Evolutionary conservation across 2,888 invertebrate species (phyloP).

Genomic region (Entomobrya multifasciata): DNA sequence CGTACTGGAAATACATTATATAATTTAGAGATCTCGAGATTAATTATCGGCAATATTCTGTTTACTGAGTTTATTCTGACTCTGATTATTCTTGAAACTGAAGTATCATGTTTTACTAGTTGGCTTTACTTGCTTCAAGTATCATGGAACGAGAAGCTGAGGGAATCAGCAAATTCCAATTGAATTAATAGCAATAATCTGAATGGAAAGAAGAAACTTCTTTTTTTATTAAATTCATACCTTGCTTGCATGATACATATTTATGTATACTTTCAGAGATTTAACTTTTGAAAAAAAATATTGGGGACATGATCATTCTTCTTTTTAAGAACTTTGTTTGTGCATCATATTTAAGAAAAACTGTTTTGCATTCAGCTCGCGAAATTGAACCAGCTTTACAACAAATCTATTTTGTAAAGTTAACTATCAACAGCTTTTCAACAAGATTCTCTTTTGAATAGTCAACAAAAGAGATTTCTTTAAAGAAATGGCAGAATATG

Average conservation of each 20-base stretch:
- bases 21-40: too few relatives aligned
- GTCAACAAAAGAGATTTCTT: constrained; percentile 1
- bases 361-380: constrained; percentile 45
- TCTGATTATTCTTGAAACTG: too few relatives aligned
- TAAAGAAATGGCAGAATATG: neutral
- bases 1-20: too few relatives aligned
- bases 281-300: constrained; percentile 30
- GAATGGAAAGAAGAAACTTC: constrained; percentile 26
- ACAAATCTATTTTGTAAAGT: neutral
- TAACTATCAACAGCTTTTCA: constrained; percentile 15
- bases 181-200: constrained; percentile 18
- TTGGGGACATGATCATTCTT: constrained; percentile 62
- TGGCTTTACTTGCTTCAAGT: too few relatives aligned
- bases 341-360: constrained; percentile 24
- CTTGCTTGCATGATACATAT: neutral
- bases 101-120: too few relatives aligned
- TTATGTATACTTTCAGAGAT: neutral
- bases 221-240: neutral
- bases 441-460: neutral
- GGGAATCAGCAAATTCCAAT: constrained; percentile 33
- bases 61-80: too few relatives aligned
- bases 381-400: neutral
- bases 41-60: too few relatives aligned
- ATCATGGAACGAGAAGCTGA: too few relatives aligned
- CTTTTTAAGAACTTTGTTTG: constrained; percentile 1